Conservation (phyloP, 2,888 invertebrate genomes). For the Muschampia plurimacula region DNA sequence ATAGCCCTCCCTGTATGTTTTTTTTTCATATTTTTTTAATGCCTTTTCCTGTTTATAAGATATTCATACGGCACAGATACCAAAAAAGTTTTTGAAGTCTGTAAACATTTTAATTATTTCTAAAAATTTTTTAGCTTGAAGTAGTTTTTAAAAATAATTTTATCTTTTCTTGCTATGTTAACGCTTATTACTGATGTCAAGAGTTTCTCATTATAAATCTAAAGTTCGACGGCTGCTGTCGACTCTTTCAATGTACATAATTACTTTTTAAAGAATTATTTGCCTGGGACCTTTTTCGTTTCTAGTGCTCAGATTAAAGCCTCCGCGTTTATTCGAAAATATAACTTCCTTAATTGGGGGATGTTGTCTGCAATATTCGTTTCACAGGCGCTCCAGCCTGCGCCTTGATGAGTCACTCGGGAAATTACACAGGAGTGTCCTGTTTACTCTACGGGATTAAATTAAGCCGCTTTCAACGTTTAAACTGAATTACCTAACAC, state of each 20-base stretch:
- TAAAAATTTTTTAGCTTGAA: too few relatives aligned
- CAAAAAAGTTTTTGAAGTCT: too few relatives aligned
- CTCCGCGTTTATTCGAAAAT: constrained; percentile 10
- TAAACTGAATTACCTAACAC: constrained; percentile 10
- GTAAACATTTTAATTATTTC: too few relatives aligned
- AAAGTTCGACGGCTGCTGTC: neutral
- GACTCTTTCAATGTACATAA: constrained; percentile 15
- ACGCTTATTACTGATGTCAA: neutral
- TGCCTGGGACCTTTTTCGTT: constrained; percentile 4
- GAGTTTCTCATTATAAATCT: constrained; percentile 13
- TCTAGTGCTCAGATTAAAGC: constrained; percentile 11
- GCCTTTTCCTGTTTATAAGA: too few relatives aligned
- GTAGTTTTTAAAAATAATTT: neutral
- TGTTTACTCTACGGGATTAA: constrained; percentile 32
- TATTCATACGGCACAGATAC: too few relatives aligned
- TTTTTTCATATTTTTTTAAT: too few relatives aligned
- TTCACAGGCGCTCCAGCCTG: constrained; percentile 14
- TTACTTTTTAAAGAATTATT: constrained; percentile 25
- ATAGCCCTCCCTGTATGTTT: too few relatives aligned
- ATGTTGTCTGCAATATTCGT: constrained; percentile 29
- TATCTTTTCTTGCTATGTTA: neutral
- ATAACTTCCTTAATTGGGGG: constrained; percentile 36
- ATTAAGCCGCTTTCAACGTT: constrained; percentile 32
- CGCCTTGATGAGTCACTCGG: constrained; percentile 37
- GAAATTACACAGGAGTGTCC: constrained; percentile 36